Evolutionary conservation across 1,140 invertebrate genomes (phyloP).

Genomic region (Bemisia tabaci): DNA sequence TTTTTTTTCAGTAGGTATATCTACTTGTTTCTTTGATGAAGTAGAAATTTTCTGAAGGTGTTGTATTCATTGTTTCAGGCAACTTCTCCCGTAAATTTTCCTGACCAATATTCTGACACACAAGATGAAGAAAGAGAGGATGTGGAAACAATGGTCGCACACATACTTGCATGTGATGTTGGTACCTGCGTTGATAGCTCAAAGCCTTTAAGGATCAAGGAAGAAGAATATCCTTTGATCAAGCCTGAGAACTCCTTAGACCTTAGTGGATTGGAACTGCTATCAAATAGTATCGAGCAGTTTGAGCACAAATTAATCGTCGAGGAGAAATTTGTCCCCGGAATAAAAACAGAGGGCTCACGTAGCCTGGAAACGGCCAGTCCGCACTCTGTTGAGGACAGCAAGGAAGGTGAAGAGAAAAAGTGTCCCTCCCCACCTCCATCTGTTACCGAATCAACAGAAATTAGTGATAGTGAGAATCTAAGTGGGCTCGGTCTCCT

Average conservation of each 20-base stretch:
- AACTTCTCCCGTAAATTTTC: neutral
- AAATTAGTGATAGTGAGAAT: neutral
- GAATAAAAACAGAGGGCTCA: conserved; percentile 10
- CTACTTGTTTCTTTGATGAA: no score
- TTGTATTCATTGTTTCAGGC: neutral
- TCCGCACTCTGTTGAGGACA: neutral
- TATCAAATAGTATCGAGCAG: conserved; percentile 67
- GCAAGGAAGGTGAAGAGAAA: neutral
- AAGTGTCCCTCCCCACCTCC: neutral
- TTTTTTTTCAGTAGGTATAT: no score
- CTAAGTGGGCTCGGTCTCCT: conserved; percentile 60
- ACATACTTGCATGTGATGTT: neutral
- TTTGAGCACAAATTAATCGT: conserved; percentile 34
- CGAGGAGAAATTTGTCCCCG: neutral
- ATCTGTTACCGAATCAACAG: neutral
- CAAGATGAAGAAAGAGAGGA: neutral
- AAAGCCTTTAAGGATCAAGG: neutral
- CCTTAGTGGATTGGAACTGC: conserved; percentile 60
- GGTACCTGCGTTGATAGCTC: neutral
- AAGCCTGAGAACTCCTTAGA: conserved; percentile 29
- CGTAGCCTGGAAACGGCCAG: conserved; percentile 13
- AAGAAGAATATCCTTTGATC: neutral
- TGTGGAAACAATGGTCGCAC: neutral
- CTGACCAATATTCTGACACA: neutral
- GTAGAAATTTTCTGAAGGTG: neutral